Percentiles rank a stretch among this genome's conserved stretches.
Conservation (phyloP, 2,888 invertebrate species). For the Acrobasis repandana region DNA sequence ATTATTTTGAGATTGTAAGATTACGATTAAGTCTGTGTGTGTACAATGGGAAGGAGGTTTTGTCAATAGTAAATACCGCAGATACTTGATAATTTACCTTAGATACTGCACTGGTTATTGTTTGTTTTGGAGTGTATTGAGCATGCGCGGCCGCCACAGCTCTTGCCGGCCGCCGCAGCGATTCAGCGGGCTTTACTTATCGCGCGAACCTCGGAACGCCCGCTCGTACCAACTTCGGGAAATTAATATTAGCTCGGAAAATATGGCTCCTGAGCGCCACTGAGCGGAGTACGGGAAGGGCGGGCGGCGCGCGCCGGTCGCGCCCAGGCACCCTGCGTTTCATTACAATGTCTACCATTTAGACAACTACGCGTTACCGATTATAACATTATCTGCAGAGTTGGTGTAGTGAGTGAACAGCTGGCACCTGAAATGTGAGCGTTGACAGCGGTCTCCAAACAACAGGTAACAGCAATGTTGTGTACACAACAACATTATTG, state of each 20-base stretch:
- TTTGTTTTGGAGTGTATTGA: constrained; percentile 29
- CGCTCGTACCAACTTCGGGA: constrained; percentile 33
- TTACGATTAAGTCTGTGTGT: constrained; percentile 2
- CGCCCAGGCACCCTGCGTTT: constrained; percentile 46
- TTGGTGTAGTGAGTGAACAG: constrained; percentile 29
- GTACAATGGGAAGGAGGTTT: constrained; percentile 15
- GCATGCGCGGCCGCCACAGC: constrained; percentile 31
- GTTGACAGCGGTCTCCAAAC: constrained; percentile 33
- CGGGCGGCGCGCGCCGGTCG: constrained; percentile 75
- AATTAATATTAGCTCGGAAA: constrained; percentile 63
- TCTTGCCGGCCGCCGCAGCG: constrained; percentile 8
- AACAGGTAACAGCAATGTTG: constrained; percentile 36
- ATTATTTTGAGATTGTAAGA: background rate
- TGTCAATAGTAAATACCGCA: constrained; percentile 20
- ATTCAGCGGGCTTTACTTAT: constrained; percentile 25
- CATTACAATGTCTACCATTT: constrained; percentile 46
- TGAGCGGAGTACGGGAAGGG: constrained; percentile 59
- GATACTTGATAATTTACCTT: constrained; percentile 18
- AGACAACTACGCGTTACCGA: constrained; percentile 43
- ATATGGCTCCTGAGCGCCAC: constrained; percentile 37
- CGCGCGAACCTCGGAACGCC: constrained; percentile 23
- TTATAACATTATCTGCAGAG: constrained; percentile 20
- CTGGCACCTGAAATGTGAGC: constrained; percentile 41
- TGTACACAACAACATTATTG: constrained; percentile 12
- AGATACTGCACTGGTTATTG: constrained; percentile 24